Evolutionary conservation across 2,113 vertebrate genomes (phyloP).

Genomic region (Cercocebus atys): DNA sequence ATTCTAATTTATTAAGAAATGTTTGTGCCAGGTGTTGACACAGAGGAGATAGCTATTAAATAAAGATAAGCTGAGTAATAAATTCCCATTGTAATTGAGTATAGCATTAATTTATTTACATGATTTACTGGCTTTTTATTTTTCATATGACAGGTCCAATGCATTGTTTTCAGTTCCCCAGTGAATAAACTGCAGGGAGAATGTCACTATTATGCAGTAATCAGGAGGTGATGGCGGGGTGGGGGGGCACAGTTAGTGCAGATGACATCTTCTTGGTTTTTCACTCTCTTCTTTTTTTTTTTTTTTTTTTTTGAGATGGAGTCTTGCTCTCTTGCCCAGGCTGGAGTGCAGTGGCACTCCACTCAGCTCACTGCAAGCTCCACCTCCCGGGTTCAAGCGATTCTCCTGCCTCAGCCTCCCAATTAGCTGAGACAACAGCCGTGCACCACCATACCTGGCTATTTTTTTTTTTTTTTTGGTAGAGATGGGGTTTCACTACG

Average conservation of each 20-base stretch:
- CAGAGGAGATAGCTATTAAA: not conserved
- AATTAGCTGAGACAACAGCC: too few relatives aligned
- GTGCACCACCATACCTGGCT: too few relatives aligned
- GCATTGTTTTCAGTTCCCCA: not conserved
- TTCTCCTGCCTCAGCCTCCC: too few relatives aligned
- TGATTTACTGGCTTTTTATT: not conserved
- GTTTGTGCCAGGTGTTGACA: not conserved
- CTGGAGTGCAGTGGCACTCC: too few relatives aligned
- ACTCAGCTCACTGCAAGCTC: too few relatives aligned
- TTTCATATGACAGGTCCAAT: not conserved
- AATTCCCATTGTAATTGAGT: not conserved
- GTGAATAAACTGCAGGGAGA: not conserved
- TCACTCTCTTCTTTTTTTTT: not conserved
- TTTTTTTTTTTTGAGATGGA: too few relatives aligned
- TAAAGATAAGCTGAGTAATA: not conserved
- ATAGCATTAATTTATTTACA: not conserved
- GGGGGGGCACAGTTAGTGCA: not conserved
- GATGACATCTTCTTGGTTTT: not conserved
- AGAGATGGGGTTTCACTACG: too few relatives aligned
- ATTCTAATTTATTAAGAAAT: slow-evolving; percentile 23
- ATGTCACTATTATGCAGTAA: not conserved
- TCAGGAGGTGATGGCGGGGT: not conserved
- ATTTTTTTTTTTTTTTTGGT: too few relatives aligned
- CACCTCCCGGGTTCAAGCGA: too few relatives aligned
- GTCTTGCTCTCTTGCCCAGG: too few relatives aligned